A percentile compares a stretch with the other conserved stretches of the same genome.
phyloP scores from a whole-genome alignment of 2,797 vertebrate species.

The Muscicapa striata region DNA sequence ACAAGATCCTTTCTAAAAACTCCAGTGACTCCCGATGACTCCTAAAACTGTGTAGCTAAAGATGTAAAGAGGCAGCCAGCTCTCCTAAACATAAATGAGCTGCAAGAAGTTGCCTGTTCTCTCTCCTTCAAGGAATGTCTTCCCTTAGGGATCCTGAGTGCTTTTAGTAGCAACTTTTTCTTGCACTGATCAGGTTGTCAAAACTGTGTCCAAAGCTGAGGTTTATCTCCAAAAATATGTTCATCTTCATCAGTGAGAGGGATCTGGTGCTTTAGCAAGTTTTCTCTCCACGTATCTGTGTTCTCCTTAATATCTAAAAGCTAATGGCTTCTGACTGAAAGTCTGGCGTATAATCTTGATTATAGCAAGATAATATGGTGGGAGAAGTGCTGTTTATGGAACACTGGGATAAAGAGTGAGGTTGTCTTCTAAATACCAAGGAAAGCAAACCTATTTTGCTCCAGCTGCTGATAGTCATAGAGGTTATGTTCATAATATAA shows the following conservation, averaged over 20 bases:
- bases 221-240: neutral
- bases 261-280: neutral
- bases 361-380: neutral
- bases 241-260: neutral
- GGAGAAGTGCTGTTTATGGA: neutral
- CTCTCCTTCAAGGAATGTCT: neutral
- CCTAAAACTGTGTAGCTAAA: neutral
- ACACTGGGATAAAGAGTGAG: neutral
- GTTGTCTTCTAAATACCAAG: neutral
- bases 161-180: neutral
- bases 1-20: neutral
- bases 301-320: neutral
- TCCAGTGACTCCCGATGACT: neutral
- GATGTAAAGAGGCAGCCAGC: neutral
- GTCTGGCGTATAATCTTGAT: neutral
- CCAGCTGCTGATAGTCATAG: neutral
- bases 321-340: neutral
- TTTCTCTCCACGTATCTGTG: neutral
- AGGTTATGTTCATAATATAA: neutral
- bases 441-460: neutral
- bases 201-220: neutral
- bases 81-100: neutral
- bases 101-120: neutral
- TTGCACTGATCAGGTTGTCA: neutral
- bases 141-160: neutral